Conservation (phyloP, 2,797 vertebrate genomes). For the Geotrypetes seraphini region DNA sequence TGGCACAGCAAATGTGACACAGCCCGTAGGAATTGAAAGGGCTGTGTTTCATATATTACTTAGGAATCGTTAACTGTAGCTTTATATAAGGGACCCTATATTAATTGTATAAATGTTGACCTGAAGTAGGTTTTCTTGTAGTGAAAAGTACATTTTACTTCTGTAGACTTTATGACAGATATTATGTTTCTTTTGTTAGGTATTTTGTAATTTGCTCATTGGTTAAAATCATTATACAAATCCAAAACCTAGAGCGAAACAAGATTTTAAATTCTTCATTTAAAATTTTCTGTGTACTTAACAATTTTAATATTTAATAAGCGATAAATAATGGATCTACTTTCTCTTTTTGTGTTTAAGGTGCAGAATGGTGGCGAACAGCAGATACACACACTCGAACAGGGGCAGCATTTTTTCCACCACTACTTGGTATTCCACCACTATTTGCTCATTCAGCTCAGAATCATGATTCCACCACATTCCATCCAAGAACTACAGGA, state of each 20-base stretch:
- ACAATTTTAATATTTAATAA: neutral
- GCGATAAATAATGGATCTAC: constrained; percentile 4
- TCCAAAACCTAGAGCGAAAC: neutral
- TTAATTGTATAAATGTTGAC: too few relatives aligned
- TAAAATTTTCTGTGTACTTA: neutral
- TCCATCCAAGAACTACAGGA: constrained; percentile 62
- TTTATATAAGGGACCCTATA: too few relatives aligned
- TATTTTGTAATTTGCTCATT: too few relatives aligned
- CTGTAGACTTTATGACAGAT: too few relatives aligned
- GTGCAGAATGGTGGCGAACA: constrained; percentile 79
- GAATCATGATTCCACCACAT: constrained; percentile 57
- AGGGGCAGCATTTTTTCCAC: constrained; percentile 72
- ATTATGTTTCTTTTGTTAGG: too few relatives aligned
- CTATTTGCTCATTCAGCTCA: constrained; percentile 66
- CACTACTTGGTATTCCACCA: constrained; percentile 74
- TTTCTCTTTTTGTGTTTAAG: constrained; percentile 14
- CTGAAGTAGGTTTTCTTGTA: too few relatives aligned
- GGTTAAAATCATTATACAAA: too few relatives aligned
- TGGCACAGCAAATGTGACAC: too few relatives aligned
- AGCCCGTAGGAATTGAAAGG: too few relatives aligned
- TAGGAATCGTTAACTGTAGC: too few relatives aligned
- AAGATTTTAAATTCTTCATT: neutral
- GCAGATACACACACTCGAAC: constrained; percentile 58
- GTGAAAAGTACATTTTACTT: too few relatives aligned
- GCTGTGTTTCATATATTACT: too few relatives aligned